Percentiles rank a stretch among this genome's conserved stretches.
Conservation (phyloP, 2,888 invertebrate genomes). For the Drosophila quinaria region DNA sequence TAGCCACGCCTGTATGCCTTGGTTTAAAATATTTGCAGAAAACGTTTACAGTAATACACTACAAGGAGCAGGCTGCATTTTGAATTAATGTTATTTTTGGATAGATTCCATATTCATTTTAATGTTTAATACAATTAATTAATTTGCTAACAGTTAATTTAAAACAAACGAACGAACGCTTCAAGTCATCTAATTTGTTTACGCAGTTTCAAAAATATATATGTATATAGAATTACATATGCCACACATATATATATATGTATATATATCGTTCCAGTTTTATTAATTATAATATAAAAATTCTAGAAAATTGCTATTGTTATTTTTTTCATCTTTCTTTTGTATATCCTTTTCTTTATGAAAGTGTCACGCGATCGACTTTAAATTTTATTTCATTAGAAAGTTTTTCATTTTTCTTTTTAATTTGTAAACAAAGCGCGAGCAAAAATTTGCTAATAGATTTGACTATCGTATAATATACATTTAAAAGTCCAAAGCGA, state of each 20-base stretch:
- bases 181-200: conserved; percentile 61
- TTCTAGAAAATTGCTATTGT: conserved; percentile 84
- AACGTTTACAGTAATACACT: conserved; percentile 60
- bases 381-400: conserved; percentile 38
- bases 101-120: conserved; percentile 60
- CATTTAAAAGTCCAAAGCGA: conserved; percentile 69
- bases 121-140: conserved; percentile 56
- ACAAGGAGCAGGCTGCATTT: conserved; percentile 68
- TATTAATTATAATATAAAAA: conserved; percentile 79
- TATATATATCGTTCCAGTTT: conserved; percentile 44
- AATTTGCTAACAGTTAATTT: conserved; percentile 52
- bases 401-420: conserved; percentile 26
- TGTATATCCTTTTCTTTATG: conserved; percentile 34
- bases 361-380: conserved; percentile 62
- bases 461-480: conserved; percentile 71
- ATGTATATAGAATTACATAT: conserved; percentile 62
- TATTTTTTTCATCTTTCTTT: conserved; percentile 16
- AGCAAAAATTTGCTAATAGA: conserved; percentile 85
- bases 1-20: conserved; percentile 40
- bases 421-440: conserved; percentile 79
- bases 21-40: conserved; percentile 65
- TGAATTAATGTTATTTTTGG: conserved; percentile 41
- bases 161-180: conserved; percentile 63
- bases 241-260: conserved; percentile 29
- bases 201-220: conserved; percentile 70